Base-by-base conservation (phyloP, 2,797 vertebrate genomes). In the Threskiornis aethiopicus region DNA sequence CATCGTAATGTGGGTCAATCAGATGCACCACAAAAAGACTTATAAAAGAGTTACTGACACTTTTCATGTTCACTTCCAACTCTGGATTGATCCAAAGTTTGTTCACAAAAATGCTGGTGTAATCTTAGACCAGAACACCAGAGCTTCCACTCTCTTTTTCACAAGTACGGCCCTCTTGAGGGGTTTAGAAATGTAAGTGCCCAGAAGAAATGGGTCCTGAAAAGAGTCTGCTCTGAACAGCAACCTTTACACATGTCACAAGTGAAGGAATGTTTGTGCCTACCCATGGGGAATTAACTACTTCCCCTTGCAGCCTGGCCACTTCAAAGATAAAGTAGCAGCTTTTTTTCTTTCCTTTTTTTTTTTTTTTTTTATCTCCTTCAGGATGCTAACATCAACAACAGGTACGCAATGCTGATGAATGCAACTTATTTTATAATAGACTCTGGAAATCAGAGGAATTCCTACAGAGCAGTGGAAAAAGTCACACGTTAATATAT, bases 231-330 rank as follows among this genome's bases (percentile, higher is more conserved):
- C 84, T 89, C 94, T 62, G 33, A 96, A 95, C 89, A 96, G 88
- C 92, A 96, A 96, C 88, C 94, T 95, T 95, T 94, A 91, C 71
- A 91, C 78, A 78, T 75, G 80, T 96, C 90, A 93, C 92, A 87
- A n/a, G 70, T 94, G 84, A 96, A 79, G 87, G 94, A 97, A 95
- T 90, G 89, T 97, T 97, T 97, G 86, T 92, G 96, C 81, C 90
- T 89, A 96, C 77, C 94, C 96, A 90, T 46, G 95, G 78, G 90
- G 95, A 97, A 96, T 97, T 97, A 97, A 96, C 96, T 84, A 86
- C 95, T 98, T 97, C 94, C 96, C 95, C 81, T 92, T 97, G 82
- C 80, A 97, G 80, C 94, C 82, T 80, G 67, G 73, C 37, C 82
- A 90, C 86, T 96, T 96, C 89, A 96, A 95, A 97, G 97, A 93